These are phyloP conservation scores for Caenorhabditis imperialis DNA, from an alignment of 2,888 invertebrate genomes.

Conservation along the genomic window DNA sequence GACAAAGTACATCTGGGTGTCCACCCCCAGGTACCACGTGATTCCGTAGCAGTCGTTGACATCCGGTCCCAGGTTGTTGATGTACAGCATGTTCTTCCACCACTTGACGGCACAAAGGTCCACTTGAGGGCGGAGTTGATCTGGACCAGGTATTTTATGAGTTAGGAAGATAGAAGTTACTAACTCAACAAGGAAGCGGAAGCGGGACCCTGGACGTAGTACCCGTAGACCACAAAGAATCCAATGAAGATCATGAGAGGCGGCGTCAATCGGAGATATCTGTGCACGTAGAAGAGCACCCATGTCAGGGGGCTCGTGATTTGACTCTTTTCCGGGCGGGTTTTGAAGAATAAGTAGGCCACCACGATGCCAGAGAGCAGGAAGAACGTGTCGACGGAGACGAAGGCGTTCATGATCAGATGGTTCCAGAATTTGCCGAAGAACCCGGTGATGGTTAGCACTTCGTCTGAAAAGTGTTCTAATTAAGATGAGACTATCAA, in stretches of 20 bases:
- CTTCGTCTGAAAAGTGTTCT: slow-evolving; percentile 17
- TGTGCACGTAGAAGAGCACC: slow-evolving; percentile 59
- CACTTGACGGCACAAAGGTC: slow-evolving; percentile 44
- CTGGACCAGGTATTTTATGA: slow-evolving; percentile 7
- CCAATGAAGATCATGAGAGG: slow-evolving; percentile 56
- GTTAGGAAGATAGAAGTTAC: not conserved
- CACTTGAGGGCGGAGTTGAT: slow-evolving; percentile 24
- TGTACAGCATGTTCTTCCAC: slow-evolving; percentile 62
- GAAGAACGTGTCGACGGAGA: slow-evolving; percentile 71
- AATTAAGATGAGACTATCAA: no score
- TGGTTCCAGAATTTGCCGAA: slow-evolving; percentile 42
- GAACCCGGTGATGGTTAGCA: slow-evolving; percentile 19
- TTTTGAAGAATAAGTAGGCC: slow-evolving; percentile 68
- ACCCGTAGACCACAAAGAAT: slow-evolving; percentile 47
- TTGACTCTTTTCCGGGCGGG: slow-evolving; percentile 1
- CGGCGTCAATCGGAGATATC: slow-evolving; percentile 59
- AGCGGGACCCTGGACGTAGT: slow-evolving; percentile 45
- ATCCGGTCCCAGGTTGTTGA: slow-evolving; percentile 54
- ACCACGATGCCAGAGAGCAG: no score
- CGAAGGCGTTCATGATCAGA: slow-evolving; percentile 54
- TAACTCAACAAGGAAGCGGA: slow-evolving; percentile 40
- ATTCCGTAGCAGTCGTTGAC: slow-evolving; percentile 54
- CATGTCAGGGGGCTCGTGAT: slow-evolving; percentile 45
- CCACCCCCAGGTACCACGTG: slow-evolving; percentile 56
- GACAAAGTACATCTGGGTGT: slow-evolving; percentile 50